Evolutionary conservation across 1,140 invertebrate species (phyloP), one percentile per base, ranked within the genome.

Genomic region (Chlorops oryzae): DNA sequence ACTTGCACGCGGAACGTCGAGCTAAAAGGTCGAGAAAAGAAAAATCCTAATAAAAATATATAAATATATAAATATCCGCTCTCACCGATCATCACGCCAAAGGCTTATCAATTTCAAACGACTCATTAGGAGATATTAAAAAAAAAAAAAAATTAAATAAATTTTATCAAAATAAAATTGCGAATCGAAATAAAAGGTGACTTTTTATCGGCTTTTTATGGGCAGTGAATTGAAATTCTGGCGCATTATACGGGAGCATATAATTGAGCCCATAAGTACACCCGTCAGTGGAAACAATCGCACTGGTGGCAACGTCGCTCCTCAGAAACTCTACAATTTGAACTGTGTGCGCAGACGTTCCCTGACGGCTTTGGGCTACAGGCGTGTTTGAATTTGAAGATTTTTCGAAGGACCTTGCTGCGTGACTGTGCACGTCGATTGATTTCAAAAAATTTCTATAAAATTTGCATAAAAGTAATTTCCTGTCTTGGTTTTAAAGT

Each of bases 1-100:
- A 69, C 58, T 69, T 68, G 59, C 52, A 62, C 57, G 65, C 56
- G 43, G 55, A 65, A 57, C 65, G 65, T 57, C 52, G 59, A 52
- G 61, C 58, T 61, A 65, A 46, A 59, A 60, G 65, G 59, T 65
- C 52, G 27, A n/a, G n/a, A n/a, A n/a, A n/a, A n/a, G n/a, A n/a
- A n/a, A n/a, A n/a, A n/a, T n/a, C n/a, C n/a, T n/a, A n/a, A n/a
- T n/a, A n/a, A n/a, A n/a, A n/a, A n/a, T n/a, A n/a, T n/a, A n/a
- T n/a, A n/a, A n/a, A n/a, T n/a, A n/a, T n/a, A n/a, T n/a, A n/a
- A n/a, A n/a, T n/a, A n/a, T n/a, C n/a, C n/a, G n/a, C n/a, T n/a
- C n/a, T n/a, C n/a, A n/a, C n/a, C n/a, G n/a, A n/a, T n/a, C n/a
- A n/a, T n/a, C n/a, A n/a, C n/a, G n/a, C n/a, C n/a, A n/a, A n/a